A percentile compares a stretch with the other conserved stretches of the same genome.
Evolutionary conservation across 2,797 vertebrate genomes (phyloP).

Genomic region (Heteromormyrus szaboi): DNA sequence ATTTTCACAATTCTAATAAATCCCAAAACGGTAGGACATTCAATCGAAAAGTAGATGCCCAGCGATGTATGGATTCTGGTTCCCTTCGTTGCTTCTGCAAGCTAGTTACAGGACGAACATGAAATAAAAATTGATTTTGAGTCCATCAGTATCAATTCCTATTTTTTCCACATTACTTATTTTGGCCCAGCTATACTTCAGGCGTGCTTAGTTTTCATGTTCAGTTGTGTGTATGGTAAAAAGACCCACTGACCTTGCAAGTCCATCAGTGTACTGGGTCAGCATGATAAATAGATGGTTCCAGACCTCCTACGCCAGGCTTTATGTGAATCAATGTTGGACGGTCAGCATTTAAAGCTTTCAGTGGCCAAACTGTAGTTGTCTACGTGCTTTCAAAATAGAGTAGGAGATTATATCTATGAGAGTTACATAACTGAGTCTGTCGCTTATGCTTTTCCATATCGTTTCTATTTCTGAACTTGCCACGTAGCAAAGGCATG

Average conservation of each 20-base stretch:
- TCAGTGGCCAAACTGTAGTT: not conserved
- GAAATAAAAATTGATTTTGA: constrained; percentile 1
- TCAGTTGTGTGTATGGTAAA: not conserved
- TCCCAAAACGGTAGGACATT: not conserved
- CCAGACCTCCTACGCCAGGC: not conserved
- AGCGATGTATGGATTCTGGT: not conserved
- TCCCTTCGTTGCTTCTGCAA: not conserved
- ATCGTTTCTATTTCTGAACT: not conserved
- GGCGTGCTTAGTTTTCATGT: not conserved
- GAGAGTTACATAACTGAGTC: not conserved
- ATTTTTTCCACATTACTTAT: not conserved
- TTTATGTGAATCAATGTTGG: not conserved
- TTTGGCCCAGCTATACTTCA: not conserved
- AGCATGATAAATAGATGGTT: not conserved
- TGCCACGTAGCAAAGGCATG: not conserved
- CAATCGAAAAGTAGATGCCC: not conserved
- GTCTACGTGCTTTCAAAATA: not conserved
- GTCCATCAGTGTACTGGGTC: not conserved
- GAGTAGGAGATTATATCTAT: not conserved
- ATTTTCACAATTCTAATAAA: not conserved
- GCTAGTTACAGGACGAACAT: not conserved
- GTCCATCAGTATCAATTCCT: not conserved
- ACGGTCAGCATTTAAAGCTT: not conserved
- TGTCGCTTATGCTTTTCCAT: not conserved
- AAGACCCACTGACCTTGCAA: not conserved